Base-by-base conservation (phyloP, 2,888 invertebrate genomes). In the Dolichopus griseipennis region DNA sequence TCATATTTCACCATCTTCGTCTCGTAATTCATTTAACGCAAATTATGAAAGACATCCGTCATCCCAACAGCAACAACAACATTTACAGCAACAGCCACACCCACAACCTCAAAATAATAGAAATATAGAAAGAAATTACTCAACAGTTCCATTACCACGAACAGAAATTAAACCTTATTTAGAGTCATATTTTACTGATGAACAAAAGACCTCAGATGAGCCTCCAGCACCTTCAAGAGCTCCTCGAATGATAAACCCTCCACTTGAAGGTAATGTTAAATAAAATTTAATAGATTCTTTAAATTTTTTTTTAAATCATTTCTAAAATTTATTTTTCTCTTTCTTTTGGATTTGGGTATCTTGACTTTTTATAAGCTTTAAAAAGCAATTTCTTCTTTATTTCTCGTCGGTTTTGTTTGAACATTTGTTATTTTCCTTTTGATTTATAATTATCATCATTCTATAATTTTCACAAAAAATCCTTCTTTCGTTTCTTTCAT, bases 161-260 rank as follows among this genome's bases (percentile, higher is more conserved):
- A 88, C 88, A 15, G 89, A 90, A 75, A 87, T 89, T 74, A 89
- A 89, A 78, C 88, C 88, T 62, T 89, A 88, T 74, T 87, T 88
- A 73, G 89, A 89, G 74, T 88, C 89, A 10, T 89, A 88, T 74
- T 89, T 89, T 71, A 87, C 87, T 74, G 89, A 89, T 75, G 88
- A 89, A 75, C 85, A 85, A 34, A 85, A 86, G 72, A 80, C 78
- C 41, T 73, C 76, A 68, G 76, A 75, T 68, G 75, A 73, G 69
- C 68, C 75, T 75, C 66, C 76, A 72, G 72, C 75, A 75, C 75
- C 78, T 80, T 68, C 70, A 1, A 65, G 72, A 15, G 67, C 72
- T 65, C 71, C 79, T 66, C 81, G 80, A 77, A 73, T 78, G 34
- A 76, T 75, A 62, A 81, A 81, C 76, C 80, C 81, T 9, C 82